A percentile compares a stretch with the other conserved stretches of the same genome.
Evolutionary conservation across 1,140 invertebrate species (phyloP).

Genomic region (Hylaeus volcanicus): DNA sequence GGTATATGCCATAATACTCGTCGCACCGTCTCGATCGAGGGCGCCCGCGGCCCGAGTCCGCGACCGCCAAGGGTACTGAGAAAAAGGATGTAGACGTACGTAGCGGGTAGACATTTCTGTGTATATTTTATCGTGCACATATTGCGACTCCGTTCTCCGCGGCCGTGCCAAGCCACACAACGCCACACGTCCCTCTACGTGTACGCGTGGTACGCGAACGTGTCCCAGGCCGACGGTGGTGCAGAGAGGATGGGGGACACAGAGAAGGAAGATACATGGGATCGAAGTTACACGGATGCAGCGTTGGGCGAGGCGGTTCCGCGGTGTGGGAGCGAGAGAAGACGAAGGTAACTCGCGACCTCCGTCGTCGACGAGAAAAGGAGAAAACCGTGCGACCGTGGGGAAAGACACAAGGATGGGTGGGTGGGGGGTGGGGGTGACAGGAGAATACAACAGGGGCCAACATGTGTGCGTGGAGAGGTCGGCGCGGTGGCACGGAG

Average conservation of each 20-base stretch:
- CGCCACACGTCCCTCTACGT: slow-evolving; percentile 20
- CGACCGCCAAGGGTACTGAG: not conserved
- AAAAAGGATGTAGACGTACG: slow-evolving; percentile 54
- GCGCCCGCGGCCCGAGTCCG: not conserved
- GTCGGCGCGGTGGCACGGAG: slow-evolving; percentile 57
- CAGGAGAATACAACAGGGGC: slow-evolving; percentile 14
- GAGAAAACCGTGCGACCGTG: slow-evolving; percentile 16
- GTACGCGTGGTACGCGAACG: slow-evolving; percentile 24
- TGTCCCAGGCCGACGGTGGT: not conserved
- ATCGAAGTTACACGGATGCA: slow-evolving; percentile 56
- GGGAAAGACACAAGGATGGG: not conserved
- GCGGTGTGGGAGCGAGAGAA: not conserved
- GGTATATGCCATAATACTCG: slow-evolving; percentile 19
- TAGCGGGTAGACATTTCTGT: slow-evolving; percentile 59
- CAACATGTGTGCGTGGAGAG: slow-evolving; percentile 54
- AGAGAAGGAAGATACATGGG: slow-evolving; percentile 41
- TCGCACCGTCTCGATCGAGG: not conserved
- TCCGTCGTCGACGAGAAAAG: not conserved
- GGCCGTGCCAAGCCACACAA: slow-evolving; percentile 57
- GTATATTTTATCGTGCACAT: slow-evolving; percentile 69
- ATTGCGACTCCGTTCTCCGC: slow-evolving; percentile 62
- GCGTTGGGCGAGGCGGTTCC: slow-evolving; percentile 12
- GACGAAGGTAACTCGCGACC: slow-evolving; percentile 33
- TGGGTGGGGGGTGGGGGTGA: slow-evolving; percentile 3
- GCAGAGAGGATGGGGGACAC: not conserved